Conservation (phyloP, 2,888 invertebrate species). For the Xanthostigma xanthostigma region DNA sequence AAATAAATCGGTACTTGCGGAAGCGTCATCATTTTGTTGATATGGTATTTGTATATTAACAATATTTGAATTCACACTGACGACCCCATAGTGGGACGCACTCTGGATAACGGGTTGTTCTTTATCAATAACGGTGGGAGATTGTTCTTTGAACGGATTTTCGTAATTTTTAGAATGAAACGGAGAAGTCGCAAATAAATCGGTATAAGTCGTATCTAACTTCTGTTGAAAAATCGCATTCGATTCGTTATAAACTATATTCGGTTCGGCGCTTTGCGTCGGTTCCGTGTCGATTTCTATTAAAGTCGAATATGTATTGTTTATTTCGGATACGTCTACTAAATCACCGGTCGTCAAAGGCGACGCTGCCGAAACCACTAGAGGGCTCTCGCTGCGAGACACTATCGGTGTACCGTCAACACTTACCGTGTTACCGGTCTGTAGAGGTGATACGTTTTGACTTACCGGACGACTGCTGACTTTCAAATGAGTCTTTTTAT, state of each 20-base stretch:
- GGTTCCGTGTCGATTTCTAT: slow-evolving; percentile 4
- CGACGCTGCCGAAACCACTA: neutral
- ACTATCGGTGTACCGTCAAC: neutral
- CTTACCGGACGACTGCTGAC: neutral
- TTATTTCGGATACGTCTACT: slow-evolving; percentile 3
- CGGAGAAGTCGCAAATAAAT: no score
- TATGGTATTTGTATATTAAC: slow-evolving; percentile 18
- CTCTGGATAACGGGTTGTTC: slow-evolving; percentile 10
- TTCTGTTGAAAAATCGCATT: neutral
- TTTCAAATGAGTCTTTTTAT: slow-evolving; percentile 8
- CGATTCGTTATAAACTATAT: neutral
- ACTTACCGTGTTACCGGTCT: neutral
- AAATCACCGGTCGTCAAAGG: slow-evolving; percentile 2
- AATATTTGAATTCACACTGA: slow-evolving; percentile 22
- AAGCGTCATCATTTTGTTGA: slow-evolving; percentile 14
- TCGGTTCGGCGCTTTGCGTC: neutral
- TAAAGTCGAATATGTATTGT: neutral
- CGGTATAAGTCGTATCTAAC: no score
- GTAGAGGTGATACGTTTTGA: neutral
- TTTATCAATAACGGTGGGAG: no score
- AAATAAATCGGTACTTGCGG: slow-evolving; percentile 22
- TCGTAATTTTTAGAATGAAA: no score
- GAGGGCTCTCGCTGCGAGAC: neutral
- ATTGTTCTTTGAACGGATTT: no score
- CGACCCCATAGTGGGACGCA: slow-evolving; percentile 20